phyloP scores from a whole-genome alignment of 2,113 vertebrate genomes.

The Anguilla japonica region DNA sequence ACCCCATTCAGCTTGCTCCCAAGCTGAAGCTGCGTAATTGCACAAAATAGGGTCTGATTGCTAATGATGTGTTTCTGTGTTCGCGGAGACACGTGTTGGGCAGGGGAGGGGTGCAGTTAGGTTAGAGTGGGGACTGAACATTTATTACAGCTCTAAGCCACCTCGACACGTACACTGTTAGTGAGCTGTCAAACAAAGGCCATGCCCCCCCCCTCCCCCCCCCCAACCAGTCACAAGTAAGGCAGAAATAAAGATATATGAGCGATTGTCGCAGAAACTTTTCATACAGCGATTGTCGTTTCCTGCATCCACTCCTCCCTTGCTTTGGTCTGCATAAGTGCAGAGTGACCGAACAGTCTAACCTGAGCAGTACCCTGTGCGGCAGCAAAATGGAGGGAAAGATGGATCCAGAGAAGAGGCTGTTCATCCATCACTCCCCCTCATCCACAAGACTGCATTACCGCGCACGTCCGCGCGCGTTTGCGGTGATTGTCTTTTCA shows the following conservation, averaged over 20 bases:
- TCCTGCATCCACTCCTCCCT: conserved; percentile 14
- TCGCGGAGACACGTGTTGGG: neutral
- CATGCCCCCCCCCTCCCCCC: neutral
- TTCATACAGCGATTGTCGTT: neutral
- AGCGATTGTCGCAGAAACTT: conserved; percentile 27
- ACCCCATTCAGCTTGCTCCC: neutral
- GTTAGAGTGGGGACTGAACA: neutral
- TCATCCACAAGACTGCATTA: neutral
- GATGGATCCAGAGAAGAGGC: neutral
- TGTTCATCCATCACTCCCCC: neutral
- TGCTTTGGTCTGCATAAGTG: neutral
- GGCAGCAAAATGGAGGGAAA: neutral
- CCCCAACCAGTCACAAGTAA: neutral
- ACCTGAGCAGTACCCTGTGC: neutral
- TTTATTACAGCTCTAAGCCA: neutral
- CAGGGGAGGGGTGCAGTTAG: neutral
- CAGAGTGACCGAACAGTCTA: neutral
- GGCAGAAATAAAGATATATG: conserved; percentile 7
- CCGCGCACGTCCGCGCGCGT: no score
- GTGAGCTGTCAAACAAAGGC: conserved; percentile 12
- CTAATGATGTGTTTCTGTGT: neutral
- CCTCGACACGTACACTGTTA: neutral
- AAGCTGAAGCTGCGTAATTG: conserved; percentile 18
- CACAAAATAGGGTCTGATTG: conserved; percentile 13
- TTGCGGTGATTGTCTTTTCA: neutral